These are phyloP conservation scores for Linnaemya tessellans DNA, from an alignment of 2,888 invertebrate genomes.

Conservation along the genomic window DNA sequence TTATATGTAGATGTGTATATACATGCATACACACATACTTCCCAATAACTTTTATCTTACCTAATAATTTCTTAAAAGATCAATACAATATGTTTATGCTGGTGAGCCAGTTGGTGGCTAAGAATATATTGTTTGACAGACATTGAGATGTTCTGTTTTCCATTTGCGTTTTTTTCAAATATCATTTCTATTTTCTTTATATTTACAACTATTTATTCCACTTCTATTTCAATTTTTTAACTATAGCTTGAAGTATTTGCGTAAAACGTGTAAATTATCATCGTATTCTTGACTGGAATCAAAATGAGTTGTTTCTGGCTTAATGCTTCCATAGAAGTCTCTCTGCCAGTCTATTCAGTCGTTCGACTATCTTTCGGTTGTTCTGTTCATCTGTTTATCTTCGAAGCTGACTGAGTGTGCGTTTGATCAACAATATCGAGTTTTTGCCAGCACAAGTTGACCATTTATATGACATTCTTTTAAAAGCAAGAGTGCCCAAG, in stretches of 20 bases:
- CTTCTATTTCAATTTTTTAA: slow-evolving; percentile 43
- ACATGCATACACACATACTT: too few relatives aligned
- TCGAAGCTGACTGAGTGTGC: slow-evolving; percentile 30
- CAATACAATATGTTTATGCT: slow-evolving; percentile 19
- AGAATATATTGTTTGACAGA: slow-evolving; percentile 60
- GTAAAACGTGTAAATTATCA: slow-evolving; percentile 79
- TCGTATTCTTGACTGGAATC: slow-evolving; percentile 78
- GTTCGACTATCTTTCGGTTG: too few relatives aligned
- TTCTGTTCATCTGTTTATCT: slow-evolving; percentile 37
- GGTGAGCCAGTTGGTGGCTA: slow-evolving; percentile 5
- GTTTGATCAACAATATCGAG: slow-evolving; percentile 27
- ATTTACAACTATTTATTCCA: slow-evolving; percentile 55
- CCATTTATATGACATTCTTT: slow-evolving; percentile 61
- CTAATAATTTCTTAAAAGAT: slow-evolving; percentile 13
- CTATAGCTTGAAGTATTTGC: slow-evolving; percentile 47
- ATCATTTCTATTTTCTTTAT: slow-evolving; percentile 58
- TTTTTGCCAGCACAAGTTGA: slow-evolving; percentile 59
- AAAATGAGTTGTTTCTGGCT: slow-evolving; percentile 73
- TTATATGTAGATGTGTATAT: too few relatives aligned
- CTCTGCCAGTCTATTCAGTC: not conserved
- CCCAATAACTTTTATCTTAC: not conserved
- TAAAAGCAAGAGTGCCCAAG: slow-evolving; percentile 1
- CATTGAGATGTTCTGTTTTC: slow-evolving; percentile 68
- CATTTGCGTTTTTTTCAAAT: slow-evolving; percentile 48
- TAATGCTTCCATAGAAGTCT: slow-evolving; percentile 3